phyloP scores from a whole-genome alignment of 2,888 invertebrate species.

The Acleris literana region DNA sequence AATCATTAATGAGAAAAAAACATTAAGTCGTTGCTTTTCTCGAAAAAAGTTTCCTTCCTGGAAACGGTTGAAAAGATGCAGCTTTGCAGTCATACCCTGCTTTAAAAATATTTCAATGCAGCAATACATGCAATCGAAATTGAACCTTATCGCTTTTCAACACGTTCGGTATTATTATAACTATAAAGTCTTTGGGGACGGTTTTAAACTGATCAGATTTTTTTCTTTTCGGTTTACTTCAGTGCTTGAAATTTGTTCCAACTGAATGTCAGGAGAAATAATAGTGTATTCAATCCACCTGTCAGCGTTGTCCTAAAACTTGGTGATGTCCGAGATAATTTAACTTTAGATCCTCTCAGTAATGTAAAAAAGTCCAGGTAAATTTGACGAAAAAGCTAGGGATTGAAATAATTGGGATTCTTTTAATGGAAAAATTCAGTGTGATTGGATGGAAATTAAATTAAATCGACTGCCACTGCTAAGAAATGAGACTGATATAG shows the following conservation, averaged over 20 bases:
- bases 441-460: too few relatives aligned
- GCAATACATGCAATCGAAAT: constrained; percentile 43
- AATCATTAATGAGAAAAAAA: constrained; percentile 60
- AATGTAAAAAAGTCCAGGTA: too few relatives aligned
- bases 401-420: too few relatives aligned
- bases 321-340: constrained; percentile 9
- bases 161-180: constrained; percentile 45
- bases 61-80: constrained; percentile 61
- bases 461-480: too few relatives aligned
- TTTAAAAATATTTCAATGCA: constrained; percentile 33
- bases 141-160: constrained; percentile 39
- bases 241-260: constrained; percentile 68
- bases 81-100: constrained; percentile 48
- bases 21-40: constrained; percentile 48
- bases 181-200: constrained; percentile 26
- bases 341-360: constrained; percentile 3
- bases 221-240: constrained; percentile 63
- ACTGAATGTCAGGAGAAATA: constrained; percentile 64
- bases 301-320: constrained; percentile 41
- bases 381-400: too few relatives aligned
- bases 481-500: too few relatives aligned
- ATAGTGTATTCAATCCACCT: constrained; percentile 54
- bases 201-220: constrained; percentile 46
- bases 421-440: too few relatives aligned
- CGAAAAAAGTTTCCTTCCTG: constrained; percentile 56